Base-by-base conservation (phyloP, 37 sponge, comb jelly and placozoan species). In the Beroe forskalii region DNA sequence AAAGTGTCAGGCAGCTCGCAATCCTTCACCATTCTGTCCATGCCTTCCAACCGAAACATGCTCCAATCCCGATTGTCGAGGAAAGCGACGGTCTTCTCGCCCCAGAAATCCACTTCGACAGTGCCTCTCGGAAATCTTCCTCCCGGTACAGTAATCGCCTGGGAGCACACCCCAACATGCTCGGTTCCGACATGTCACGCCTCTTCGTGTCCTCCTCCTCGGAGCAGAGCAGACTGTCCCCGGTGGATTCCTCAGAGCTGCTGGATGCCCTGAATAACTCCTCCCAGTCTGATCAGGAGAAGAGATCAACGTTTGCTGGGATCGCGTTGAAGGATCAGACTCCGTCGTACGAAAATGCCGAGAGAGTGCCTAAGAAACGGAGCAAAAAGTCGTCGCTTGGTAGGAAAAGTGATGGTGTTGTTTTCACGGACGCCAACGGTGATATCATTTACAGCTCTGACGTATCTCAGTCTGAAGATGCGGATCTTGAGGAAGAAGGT, bases 261-360 rank as follows among this genome's bases (percentile, higher is more conserved):
- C 43, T 80, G 14, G 30, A 44, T 43, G 86, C 19, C 12, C 37
- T 80, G 38, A 43, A 80, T 25, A 17, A 80, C 1, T 44, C 55
- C n/a, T n/a, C 37, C 1, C 55, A 80, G 22, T 80, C 86, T 24
- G 48, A 33, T 23, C 37, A 44, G 35, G 86, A 80, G 86, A 80
- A 80, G 27, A 4, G 86, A 3, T 44, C 55, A 22, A 43, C 44
- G 37, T 80, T 44, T 44, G 55, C 86, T 19, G 86, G 55, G 55
- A 43, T 80, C 0, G 86, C 86, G n/a, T 24, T 80, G 27, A 41
- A 38, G 22, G 86, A 80, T 3, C n/a, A n/a, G n/a, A 38, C 86
- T 42, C 86, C 86, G 6, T 80, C 86, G 48, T 80, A 80, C 55
- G 43, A 23, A 0, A 42, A 24, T 80, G 43, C 86, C n/a, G 86